These are phyloP conservation scores for Oryzias melastigma DNA, from an alignment of 2,113 vertebrate species.

Conservation along the genomic window DNA sequence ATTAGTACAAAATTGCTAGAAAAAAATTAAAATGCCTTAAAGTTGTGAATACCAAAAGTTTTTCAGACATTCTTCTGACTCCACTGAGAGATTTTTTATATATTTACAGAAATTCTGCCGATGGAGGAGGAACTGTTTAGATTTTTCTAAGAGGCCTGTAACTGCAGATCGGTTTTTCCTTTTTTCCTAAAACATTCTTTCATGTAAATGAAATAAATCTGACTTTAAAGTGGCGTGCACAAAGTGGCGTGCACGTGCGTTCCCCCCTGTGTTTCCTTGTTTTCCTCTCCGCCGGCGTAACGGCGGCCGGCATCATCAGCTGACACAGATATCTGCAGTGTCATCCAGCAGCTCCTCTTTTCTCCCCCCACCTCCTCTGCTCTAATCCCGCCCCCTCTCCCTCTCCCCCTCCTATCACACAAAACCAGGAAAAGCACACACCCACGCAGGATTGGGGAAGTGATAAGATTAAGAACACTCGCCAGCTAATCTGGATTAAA, in stretches of 20 bases:
- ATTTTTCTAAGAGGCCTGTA: too few species aligned
- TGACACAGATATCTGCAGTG: conserved; percentile 51
- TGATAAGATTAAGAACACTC: conserved; percentile 79
- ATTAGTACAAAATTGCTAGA: too few species aligned
- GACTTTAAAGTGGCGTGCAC: background rate
- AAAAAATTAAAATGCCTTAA: too few species aligned
- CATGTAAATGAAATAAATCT: too few species aligned
- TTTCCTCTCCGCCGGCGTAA: conserved; percentile 15
- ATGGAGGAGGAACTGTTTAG: too few species aligned
- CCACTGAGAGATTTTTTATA: too few species aligned
- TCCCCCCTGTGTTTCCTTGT: background rate
- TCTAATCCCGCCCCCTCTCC: conserved; percentile 59
- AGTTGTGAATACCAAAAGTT: too few species aligned
- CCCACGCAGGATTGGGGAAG: conserved; percentile 70
- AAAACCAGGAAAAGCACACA: conserved; percentile 74
- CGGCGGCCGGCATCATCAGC: conserved; percentile 21
- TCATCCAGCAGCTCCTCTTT: conserved; percentile 26
- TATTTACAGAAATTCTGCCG: too few species aligned
- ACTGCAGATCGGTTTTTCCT: too few species aligned
- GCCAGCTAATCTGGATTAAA: conserved; percentile 80
- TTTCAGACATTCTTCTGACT: too few species aligned
- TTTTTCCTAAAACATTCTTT: too few species aligned
- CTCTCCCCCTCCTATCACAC: conserved; percentile 47
- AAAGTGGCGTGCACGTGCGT: conserved; percentile 13
- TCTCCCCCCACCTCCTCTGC: conserved; percentile 21